A percentile compares a stretch with the other conserved stretches of the same genome.
phyloP scores from a whole-genome alignment of 2,888 invertebrate species.

The Apamea sordens region DNA sequence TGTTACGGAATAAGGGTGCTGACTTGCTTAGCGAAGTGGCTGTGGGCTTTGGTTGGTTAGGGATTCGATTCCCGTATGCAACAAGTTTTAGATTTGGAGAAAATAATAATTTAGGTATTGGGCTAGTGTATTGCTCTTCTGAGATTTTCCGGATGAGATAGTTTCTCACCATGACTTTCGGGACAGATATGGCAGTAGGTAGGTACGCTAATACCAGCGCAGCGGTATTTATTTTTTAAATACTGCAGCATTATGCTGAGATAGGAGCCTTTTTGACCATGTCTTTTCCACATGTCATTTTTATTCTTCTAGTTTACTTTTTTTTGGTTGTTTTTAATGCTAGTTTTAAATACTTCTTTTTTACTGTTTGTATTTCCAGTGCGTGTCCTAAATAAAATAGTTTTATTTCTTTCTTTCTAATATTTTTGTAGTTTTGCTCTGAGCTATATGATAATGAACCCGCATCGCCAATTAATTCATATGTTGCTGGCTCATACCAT shows the following conservation, averaged over 20 bases:
- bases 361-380: neutral
- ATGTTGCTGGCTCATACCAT: neutral
- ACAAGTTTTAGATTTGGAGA: neutral
- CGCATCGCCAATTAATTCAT: no score
- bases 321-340: fast-evolving
- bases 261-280: neutral
- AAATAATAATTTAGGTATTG: neutral
- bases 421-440: neutral
- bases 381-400: no score
- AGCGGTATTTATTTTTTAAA: neutral
- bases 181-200: no score
- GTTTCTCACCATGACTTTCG: no score
- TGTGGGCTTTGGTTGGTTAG: neutral
- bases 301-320: no score
- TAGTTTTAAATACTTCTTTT: no score
- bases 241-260: neutral
- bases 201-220: neutral
- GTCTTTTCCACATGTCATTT: no score
- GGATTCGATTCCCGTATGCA: neutral
- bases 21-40: no score
- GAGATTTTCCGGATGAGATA: no score
- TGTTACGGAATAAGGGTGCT: no score
- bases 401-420: no score
- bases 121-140: neutral
- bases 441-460: neutral